These are phyloP conservation scores for Hippocampus zosterae DNA, from an alignment of 2,113 vertebrate species.

Conservation along the genomic window DNA sequence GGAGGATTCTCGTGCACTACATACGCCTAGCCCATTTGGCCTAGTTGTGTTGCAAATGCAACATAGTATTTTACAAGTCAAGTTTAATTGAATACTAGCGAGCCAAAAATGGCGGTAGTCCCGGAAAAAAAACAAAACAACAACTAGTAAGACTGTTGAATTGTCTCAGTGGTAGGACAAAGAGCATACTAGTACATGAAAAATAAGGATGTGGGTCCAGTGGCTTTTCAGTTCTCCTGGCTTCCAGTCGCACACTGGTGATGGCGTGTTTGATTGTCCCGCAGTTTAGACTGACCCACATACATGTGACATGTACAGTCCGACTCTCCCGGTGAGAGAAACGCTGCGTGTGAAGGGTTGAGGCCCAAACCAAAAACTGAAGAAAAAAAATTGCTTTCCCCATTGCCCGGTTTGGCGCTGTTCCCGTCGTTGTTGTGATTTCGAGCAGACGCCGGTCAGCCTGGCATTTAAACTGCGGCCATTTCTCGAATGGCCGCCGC, in stretches of 20 bases:
- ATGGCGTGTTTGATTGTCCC: slow-evolving; percentile 44
- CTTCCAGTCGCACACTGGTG: slow-evolving; percentile 30
- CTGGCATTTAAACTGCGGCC: slow-evolving; percentile 60
- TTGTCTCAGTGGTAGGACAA: background rate
- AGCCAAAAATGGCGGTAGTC: no score
- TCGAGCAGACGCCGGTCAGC: slow-evolving; percentile 55
- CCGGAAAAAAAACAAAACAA: no score
- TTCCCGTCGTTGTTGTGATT: slow-evolving; percentile 65
- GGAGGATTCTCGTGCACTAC: background rate
- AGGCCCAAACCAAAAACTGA: background rate
- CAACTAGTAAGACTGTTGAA: no score
- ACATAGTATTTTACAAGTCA: no score
- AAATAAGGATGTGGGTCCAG: background rate
- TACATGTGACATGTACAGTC: slow-evolving; percentile 36
- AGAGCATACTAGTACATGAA: background rate
- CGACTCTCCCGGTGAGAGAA: slow-evolving; percentile 63
- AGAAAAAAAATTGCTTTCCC: slow-evolving; percentile 33
- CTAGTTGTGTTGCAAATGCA: no score
- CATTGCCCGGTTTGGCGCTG: slow-evolving; percentile 47
- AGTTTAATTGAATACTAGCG: no score
- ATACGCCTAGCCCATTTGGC: no score
- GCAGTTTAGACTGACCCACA: slow-evolving; percentile 41
- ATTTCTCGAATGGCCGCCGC: slow-evolving; percentile 56
- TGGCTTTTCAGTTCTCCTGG: background rate
- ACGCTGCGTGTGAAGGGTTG: slow-evolving; percentile 27